phyloP scores from a whole-genome alignment of 2,888 invertebrate species.

The Lepidonotus clava region DNA sequence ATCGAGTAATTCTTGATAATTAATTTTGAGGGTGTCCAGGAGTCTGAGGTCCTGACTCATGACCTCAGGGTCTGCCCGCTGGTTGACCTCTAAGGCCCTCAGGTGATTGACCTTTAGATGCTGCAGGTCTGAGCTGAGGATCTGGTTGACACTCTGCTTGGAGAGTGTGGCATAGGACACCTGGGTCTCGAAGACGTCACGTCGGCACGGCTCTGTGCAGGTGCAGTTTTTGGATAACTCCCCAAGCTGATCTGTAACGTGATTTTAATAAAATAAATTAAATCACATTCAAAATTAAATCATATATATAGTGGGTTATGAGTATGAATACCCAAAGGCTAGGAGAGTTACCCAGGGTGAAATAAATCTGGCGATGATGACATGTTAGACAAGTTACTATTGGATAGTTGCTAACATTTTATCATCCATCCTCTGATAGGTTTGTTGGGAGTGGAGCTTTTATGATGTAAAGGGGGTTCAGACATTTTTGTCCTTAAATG shows the following conservation, averaged over 20 bases:
- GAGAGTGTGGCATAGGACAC: conserved; percentile 26
- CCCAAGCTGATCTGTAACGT: neutral
- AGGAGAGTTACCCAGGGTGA: neutral
- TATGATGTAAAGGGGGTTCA: no score
- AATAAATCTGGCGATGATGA: neutral
- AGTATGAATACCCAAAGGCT: neutral
- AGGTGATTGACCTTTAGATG: neutral
- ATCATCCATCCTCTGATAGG: no score
- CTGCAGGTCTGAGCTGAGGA: conserved; percentile 7
- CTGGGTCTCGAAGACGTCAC: conserved; percentile 8
- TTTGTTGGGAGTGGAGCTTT: no score
- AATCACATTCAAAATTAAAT: neutral
- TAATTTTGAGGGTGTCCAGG: neutral
- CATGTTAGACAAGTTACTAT: no score
- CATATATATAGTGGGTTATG: neutral
- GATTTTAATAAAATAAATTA: neutral
- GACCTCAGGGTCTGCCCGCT: neutral
- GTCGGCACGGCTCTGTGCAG: conserved; percentile 8
- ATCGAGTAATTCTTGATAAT: neutral
- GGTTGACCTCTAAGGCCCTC: neutral
- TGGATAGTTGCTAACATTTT: no score
- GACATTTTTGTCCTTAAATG: no score
- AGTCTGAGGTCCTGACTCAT: conserved; percentile 1
- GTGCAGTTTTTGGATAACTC: neutral
- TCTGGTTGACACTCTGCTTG: neutral